Evolutionary conservation across 1,140 invertebrate species (phyloP).

Genomic region (Zeugodacus cucurbitae): DNA sequence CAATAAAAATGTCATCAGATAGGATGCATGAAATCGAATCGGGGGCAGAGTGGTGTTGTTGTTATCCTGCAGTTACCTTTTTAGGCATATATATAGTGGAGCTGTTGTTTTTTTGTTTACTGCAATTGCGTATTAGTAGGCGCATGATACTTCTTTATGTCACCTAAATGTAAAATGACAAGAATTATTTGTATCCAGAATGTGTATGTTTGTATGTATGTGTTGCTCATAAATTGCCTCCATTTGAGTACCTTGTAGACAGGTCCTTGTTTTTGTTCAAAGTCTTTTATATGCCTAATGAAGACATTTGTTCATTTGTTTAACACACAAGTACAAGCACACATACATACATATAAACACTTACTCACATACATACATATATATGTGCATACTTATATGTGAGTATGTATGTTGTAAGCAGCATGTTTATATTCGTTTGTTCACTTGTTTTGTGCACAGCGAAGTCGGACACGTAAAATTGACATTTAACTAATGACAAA

Average conservation of each 20-base stretch:
- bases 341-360: no score
- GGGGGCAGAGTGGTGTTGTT: neutral
- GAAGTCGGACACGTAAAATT: neutral
- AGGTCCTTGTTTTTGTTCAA: neutral
- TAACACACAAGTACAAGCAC: neutral
- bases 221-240: neutral
- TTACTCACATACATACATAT: no score
- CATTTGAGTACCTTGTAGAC: neutral
- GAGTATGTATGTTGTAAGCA: neutral
- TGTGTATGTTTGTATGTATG: neutral
- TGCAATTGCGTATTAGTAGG: no score
- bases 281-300: neutral
- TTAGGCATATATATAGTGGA: neutral
- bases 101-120: no score
- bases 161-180: neutral
- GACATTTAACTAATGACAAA: conserved; percentile 27
- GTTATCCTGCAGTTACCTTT: neutral
- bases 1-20: conserved; percentile 37
- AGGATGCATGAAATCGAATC: neutral
- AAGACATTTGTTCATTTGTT: neutral
- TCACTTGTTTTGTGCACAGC: conserved; percentile 5
- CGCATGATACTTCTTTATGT: neutral
- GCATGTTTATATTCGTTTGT: neutral
- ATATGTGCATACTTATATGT: neutral
- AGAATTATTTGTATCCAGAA: neutral